Percentiles rank a stretch among this genome's conserved stretches.
Evolutionary conservation across 2,888 invertebrate genomes (phyloP).

Genomic region (Eledona agricola): DNA sequence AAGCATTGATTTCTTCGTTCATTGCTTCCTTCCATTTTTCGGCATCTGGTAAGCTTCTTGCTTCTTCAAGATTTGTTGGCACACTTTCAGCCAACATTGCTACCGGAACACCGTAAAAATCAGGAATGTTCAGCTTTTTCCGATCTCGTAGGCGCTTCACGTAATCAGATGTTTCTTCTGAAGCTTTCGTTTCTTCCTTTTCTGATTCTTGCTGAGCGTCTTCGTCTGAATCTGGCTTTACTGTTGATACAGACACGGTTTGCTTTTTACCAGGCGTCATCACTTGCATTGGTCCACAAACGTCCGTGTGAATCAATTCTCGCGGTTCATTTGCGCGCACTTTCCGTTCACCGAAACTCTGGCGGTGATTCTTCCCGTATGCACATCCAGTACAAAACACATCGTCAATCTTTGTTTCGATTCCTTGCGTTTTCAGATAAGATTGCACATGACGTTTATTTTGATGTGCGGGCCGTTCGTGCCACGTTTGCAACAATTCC

Average conservation of each 20-base stretch:
- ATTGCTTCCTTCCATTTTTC: neutral
- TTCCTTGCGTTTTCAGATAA: conserved; percentile 21
- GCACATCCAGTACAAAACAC: conserved; percentile 40
- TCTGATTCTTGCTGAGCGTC: neutral
- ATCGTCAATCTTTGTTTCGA: conserved; percentile 20
- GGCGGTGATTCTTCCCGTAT: conserved; percentile 38
- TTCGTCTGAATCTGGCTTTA: neutral
- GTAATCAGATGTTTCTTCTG: too few relatives aligned
- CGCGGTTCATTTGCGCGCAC: conserved; percentile 38
- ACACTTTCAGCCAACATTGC: too few relatives aligned
- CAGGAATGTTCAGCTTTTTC: too few relatives aligned
- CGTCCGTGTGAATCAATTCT: conserved; percentile 41
- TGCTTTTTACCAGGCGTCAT: conserved; percentile 43
- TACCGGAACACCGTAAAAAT: too few relatives aligned
- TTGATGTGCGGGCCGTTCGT: conserved; percentile 38
- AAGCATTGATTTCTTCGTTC: neutral
- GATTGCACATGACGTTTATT: conserved; percentile 32
- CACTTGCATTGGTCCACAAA: conserved; percentile 38
- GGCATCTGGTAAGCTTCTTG: neutral
- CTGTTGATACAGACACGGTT: neutral
- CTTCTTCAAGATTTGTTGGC: neutral
- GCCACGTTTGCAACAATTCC: conserved; percentile 30
- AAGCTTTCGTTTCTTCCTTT: neutral
- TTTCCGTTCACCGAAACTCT: conserved; percentile 31
- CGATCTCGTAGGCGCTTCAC: too few relatives aligned